A percentile compares a stretch with the other conserved stretches of the same genome.
These are phyloP conservation scores for Calameuta pallipes DNA, from an alignment of 2,888 invertebrate species.

Conservation along the genomic window DNA sequence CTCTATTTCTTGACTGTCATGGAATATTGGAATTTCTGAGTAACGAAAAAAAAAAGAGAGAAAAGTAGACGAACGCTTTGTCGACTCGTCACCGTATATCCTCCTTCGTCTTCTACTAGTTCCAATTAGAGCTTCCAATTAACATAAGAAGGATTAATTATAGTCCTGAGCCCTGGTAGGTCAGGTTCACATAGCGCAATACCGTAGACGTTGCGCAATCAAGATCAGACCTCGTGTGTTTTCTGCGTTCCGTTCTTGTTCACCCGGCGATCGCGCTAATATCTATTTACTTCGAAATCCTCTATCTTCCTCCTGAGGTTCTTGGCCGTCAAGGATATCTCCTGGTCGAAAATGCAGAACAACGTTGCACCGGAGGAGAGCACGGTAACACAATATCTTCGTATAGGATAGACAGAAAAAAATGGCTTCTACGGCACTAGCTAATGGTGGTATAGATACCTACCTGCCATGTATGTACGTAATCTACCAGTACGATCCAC, in stretches of 20 bases:
- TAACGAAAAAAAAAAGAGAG: not conserved
- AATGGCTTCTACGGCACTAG: not conserved
- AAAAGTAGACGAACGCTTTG: slow-evolving; percentile 15
- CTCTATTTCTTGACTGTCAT: not conserved
- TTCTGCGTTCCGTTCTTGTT: not conserved
- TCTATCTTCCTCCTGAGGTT: not conserved
- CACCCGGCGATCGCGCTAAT: not conserved
- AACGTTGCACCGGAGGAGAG: not conserved
- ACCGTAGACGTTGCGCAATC: slow-evolving; percentile 29
- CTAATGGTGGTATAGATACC: not conserved
- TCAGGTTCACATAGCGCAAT: slow-evolving; percentile 26
- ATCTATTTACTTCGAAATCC: not conserved
- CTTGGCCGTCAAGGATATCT: not conserved
- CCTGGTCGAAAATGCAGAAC: not conserved
- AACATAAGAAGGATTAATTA: slow-evolving; percentile 29
- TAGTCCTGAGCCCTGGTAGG: slow-evolving; percentile 25
- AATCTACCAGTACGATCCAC: not conserved
- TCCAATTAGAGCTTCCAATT: slow-evolving; percentile 10
- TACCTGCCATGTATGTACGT: not conserved
- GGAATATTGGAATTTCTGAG: not conserved
- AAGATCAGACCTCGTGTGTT: slow-evolving; percentile 22
- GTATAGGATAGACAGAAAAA: not conserved
- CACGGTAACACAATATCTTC: not conserved
- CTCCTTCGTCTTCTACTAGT: not conserved
- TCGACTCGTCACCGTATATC: slow-evolving; percentile 16